Conservation (phyloP, 2,113 vertebrate species). For the Psettodes erumei region DNA sequence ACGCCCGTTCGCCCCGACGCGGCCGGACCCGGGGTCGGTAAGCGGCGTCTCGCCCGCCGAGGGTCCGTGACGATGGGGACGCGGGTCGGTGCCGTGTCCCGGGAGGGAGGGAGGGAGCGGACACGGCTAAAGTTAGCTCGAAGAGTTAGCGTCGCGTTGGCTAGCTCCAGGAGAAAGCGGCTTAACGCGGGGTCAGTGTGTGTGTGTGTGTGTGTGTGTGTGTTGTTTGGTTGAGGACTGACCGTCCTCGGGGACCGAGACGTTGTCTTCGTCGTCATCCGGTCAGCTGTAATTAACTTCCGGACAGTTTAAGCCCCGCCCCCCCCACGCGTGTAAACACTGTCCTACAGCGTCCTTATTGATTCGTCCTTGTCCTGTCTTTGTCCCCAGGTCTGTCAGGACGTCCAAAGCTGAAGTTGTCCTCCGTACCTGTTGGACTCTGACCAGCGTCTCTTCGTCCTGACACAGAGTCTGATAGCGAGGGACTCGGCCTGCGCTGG, state of each 20-base stretch:
- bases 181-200: constrained; percentile 11
- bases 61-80: too few relatives aligned
- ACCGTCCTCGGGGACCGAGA: background rate
- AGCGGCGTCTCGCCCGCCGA: background rate
- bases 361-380: background rate
- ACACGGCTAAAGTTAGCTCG: constrained; percentile 23
- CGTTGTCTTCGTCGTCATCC: background rate
- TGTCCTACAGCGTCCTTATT: background rate
- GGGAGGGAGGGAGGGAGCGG: background rate
- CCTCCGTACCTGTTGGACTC: background rate
- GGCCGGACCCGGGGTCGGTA: background rate
- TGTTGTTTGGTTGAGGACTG: constrained; percentile 13
- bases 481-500: background rate
- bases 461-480: background rate
- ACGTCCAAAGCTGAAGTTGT: background rate
- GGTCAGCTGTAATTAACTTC: too few relatives aligned
- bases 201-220: too few relatives aligned
- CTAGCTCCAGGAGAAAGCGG: constrained; percentile 33
- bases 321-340: too few relatives aligned
- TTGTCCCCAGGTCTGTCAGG: constrained; percentile 30
- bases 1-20: constrained; percentile 5
- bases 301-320: too few relatives aligned
- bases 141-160: constrained; percentile 15
- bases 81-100: background rate
- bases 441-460: background rate